Conservation (phyloP, 2,797 vertebrate genomes). For the Netta rufina region DNA sequence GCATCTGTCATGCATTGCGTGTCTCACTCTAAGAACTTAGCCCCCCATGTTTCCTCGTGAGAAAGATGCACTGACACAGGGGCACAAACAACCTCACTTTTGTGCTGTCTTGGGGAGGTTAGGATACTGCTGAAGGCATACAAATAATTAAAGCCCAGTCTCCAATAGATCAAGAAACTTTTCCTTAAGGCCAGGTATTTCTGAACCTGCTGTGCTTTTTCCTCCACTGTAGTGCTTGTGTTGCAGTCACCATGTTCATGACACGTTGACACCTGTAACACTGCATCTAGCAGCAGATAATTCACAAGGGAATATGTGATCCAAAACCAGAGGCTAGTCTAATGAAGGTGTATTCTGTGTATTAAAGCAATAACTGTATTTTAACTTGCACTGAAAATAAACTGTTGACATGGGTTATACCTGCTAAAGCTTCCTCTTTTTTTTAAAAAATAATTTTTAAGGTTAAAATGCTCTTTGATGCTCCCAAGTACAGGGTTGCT, state of each 20-base stretch:
- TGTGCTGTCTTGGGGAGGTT: accelerated
- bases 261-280: not conserved
- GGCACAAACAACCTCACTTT: not conserved
- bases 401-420: constrained; percentile 62
- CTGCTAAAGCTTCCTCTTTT: constrained; percentile 54
- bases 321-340: not conserved
- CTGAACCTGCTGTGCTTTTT: not conserved
- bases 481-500: not conserved
- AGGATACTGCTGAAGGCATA: not conserved
- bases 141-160: not conserved
- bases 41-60: not conserved
- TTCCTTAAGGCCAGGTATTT: not conserved
- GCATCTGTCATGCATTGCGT: not conserved
- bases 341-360: constrained; percentile 50
- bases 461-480: not conserved
- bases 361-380: constrained; percentile 53
- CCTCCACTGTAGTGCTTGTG: not conserved
- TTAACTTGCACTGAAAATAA: constrained; percentile 69
- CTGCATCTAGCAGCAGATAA: not conserved
- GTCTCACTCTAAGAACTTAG: not conserved
- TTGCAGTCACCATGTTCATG: not conserved
- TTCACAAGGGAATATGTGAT: not conserved
- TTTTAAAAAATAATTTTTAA: not conserved
- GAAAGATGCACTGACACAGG: not conserved
- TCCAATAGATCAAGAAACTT: not conserved